These are phyloP conservation scores for Agrypnia vestita DNA, from an alignment of 1,140 invertebrate genomes.

Conservation along the genomic window DNA sequence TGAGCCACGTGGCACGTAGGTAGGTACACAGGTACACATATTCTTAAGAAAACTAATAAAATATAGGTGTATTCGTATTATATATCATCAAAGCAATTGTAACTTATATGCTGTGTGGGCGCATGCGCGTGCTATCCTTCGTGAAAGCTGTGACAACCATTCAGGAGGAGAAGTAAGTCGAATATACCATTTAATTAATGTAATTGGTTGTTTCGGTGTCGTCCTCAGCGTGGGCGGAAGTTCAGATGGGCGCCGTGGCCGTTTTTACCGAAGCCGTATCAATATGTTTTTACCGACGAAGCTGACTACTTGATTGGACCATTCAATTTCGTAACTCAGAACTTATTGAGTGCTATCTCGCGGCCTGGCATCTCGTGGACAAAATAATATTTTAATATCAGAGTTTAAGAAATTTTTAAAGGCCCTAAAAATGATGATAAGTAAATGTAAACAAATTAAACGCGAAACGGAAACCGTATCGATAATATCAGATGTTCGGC, in stretches of 20 bases:
- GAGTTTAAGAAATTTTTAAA: too few relatives aligned
- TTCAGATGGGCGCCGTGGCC: not conserved
- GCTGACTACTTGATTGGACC: conserved; percentile 1
- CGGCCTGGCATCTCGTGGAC: too few relatives aligned
- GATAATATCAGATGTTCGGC: too few relatives aligned
- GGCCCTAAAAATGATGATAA: too few relatives aligned
- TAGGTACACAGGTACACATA: too few relatives aligned
- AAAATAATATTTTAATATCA: too few relatives aligned
- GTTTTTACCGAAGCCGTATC: conserved; percentile 15
- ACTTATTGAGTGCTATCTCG: too few relatives aligned
- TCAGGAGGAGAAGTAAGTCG: conserved; percentile 7
- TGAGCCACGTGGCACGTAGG: too few relatives aligned
- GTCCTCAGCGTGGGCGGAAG: not conserved
- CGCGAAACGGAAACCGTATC: too few relatives aligned
- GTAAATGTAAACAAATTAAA: too few relatives aligned
- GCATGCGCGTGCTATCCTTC: conserved; percentile 8
- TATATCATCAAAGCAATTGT: not conserved
- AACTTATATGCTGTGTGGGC: conserved; percentile 11
- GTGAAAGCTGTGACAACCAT: conserved; percentile 27
- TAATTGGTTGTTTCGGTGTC: conserved; percentile 34
- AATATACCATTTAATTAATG: conserved; percentile 42
- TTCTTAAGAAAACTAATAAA: too few relatives aligned
- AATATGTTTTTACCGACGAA: not conserved
- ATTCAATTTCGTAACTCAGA: not conserved
- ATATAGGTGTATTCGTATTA: not conserved